Base-by-base conservation (phyloP, 1,140 invertebrate genomes). In the Pseudomyrmex gracilis region DNA sequence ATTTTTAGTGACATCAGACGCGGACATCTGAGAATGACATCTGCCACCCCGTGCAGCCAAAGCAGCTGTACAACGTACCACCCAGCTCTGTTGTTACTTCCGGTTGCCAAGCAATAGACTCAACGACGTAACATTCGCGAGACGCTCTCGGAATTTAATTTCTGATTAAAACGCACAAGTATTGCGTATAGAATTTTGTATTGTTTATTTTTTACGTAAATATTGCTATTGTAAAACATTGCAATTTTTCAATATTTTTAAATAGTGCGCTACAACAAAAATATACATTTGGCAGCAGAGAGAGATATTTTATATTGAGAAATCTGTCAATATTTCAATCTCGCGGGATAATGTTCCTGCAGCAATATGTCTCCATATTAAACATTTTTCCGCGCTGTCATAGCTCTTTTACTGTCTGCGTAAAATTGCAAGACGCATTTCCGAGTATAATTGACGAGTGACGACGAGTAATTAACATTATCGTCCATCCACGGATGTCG, bases 1-100 rank as follows among this genome's bases (percentile, higher is more conserved):
- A 83, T 24, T 34, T 64, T 68, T 57, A 70, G 76, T 87, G 61
- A 87, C 53, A 61, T 82, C 82, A 45, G 47, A 47, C 60, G 61
- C 55, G 20, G 83, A 90, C 87, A 90, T 90, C 90, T 89, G 73
- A 90, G 83, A 63, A 86, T 87, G 78, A 90, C 87, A 88, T 90
- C 85, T 85, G 89, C 82, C 78, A 86, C 78, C 78, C 64, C 67
- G 20, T 57, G 60, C 68, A 89, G 17, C 24, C 55, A 53, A 60
- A 55, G 60, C 83, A 90, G 85, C 83, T 90, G 89, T 88, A 90
- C 24, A 34, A 13, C 49, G 53, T 24, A 63, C 63, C 77, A 57
- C 53, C 78, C 55, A 60, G 77, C 85, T 76, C 78, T 89, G 89
- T 89, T 88, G 67, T 15, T 89, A 60, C 64, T 90, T 89, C 82